Evolutionary conservation across 2,113 vertebrate species (phyloP).

Genomic region (Siphamia tubifer): DNA sequence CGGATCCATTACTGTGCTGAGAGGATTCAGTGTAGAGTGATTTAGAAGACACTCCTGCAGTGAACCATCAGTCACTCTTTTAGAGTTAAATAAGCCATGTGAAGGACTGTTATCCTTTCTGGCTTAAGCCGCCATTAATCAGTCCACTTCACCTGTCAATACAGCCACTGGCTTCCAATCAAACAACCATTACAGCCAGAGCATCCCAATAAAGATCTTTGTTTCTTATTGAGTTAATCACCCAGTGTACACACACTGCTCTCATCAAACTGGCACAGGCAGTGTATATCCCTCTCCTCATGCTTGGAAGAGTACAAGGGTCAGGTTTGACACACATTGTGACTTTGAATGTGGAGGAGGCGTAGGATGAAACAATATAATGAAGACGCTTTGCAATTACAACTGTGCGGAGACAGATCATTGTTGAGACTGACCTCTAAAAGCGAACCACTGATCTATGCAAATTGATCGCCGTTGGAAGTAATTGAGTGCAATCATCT

Average conservation of each 20-base stretch:
- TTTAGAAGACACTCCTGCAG: slow-evolving; percentile 55
- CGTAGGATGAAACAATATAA: slow-evolving; percentile 53
- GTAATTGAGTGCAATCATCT: slow-evolving; percentile 26
- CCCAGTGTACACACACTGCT: slow-evolving; percentile 33
- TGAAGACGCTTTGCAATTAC: slow-evolving; percentile 57
- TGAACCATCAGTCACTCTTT: slow-evolving; percentile 71
- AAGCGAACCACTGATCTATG: slow-evolving; percentile 40
- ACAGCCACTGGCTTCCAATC: slow-evolving; percentile 74
- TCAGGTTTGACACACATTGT: slow-evolving; percentile 46
- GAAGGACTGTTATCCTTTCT: slow-evolving; percentile 80
- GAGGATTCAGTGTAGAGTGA: slow-evolving; percentile 46
- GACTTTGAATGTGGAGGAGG: slow-evolving; percentile 46
- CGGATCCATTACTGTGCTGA: slow-evolving; percentile 52
- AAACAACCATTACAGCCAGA: slow-evolving; percentile 75
- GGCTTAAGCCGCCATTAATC: slow-evolving; percentile 84
- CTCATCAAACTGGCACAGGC: slow-evolving; percentile 39
- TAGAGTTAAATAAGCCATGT: slow-evolving; percentile 78
- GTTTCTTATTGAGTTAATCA: slow-evolving; percentile 78
- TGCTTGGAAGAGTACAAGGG: slow-evolving; percentile 52
- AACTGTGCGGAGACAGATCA: slow-evolving; percentile 35
- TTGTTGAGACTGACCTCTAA: slow-evolving; percentile 47
- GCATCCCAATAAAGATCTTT: slow-evolving; percentile 74
- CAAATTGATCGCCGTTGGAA: slow-evolving; percentile 48
- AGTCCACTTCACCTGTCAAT: slow-evolving; percentile 81
- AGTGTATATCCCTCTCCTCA: slow-evolving; percentile 47